Percentiles rank a stretch among this genome's conserved stretches.
Evolutionary conservation across 2,113 vertebrate genomes (phyloP).

Genomic region (Pluvianellus socialis): DNA sequence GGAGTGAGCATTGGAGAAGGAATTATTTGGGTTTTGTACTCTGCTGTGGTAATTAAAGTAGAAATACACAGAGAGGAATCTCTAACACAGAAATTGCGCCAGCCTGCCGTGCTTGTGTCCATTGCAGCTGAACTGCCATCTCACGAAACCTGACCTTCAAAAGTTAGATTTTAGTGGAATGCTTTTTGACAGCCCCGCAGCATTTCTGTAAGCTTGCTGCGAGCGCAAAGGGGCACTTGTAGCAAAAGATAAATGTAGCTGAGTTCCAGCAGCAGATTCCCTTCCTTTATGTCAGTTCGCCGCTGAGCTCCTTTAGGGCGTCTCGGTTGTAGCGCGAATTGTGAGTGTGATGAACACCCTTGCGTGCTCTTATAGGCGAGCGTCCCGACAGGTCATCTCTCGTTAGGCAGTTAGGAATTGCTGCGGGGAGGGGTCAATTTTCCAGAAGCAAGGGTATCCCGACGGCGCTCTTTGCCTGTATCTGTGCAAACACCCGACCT

Average conservation of each 20-base stretch:
- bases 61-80: background rate
- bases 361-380: background rate
- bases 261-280: background rate
- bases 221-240: background rate
- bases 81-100: background rate
- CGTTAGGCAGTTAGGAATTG: background rate
- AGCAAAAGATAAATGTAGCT: background rate
- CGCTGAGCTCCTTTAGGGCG: background rate
- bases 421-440: background rate
- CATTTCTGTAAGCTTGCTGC: background rate
- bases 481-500: background rate
- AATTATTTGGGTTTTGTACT: background rate
- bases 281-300: background rate
- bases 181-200: background rate
- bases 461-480: background rate
- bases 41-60: background rate
- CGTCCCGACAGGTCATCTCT: background rate
- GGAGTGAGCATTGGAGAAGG: background rate
- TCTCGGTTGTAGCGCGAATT: rapidly evolving
- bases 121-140: background rate
- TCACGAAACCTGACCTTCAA: background rate
- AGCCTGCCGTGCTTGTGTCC: background rate
- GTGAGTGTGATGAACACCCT: background rate
- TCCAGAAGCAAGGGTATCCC: background rate
- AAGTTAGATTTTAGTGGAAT: background rate